Percentiles rank a stretch among this genome's conserved stretches.
These are phyloP conservation scores for Andrena trimmerana DNA, from an alignment of 2,888 invertebrate species.

Conservation along the genomic window DNA sequence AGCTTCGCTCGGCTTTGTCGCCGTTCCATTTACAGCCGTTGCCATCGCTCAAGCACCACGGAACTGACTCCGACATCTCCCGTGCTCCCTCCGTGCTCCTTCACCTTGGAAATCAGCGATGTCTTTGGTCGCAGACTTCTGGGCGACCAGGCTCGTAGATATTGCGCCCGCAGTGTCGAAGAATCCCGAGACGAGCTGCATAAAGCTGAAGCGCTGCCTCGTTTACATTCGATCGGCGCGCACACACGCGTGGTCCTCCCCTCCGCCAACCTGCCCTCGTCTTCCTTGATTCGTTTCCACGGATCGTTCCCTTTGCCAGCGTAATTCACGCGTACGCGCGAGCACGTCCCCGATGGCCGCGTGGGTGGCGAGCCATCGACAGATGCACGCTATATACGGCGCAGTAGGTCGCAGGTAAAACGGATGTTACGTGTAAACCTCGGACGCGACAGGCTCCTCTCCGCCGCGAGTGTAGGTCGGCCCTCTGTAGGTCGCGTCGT, in stretches of 20 bases:
- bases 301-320: constrained; percentile 30
- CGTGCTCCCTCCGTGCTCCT: neutral
- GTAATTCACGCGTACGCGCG: constrained; percentile 41
- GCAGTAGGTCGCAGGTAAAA: constrained; percentile 67
- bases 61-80: neutral
- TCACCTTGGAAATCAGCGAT: neutral
- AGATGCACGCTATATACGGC: constrained; percentile 54
- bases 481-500: constrained; percentile 62
- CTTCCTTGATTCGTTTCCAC: constrained; percentile 3
- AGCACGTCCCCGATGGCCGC: constrained; percentile 28
- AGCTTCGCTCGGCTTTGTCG: constrained; percentile 1
- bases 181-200: constrained; percentile 1
- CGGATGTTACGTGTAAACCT: constrained; percentile 68
- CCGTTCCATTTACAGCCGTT: neutral
- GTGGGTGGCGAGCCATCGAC: constrained; percentile 62
- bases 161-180: neutral
- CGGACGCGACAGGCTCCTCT: constrained; percentile 54
- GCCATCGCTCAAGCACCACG: constrained; percentile 7
- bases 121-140: constrained; percentile 8
- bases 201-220: constrained; percentile 4
- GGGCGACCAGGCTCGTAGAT: constrained; percentile 7
- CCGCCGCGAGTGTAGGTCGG: constrained; percentile 62
- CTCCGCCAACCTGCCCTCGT: neutral
- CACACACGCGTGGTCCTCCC: neutral
- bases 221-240: constrained; percentile 37